A percentile compares a stretch with the other conserved stretches of the same genome.
Evolutionary conservation across 2,797 vertebrate species (phyloP).

Genomic region (Eleutherodactylus coqui): DNA sequence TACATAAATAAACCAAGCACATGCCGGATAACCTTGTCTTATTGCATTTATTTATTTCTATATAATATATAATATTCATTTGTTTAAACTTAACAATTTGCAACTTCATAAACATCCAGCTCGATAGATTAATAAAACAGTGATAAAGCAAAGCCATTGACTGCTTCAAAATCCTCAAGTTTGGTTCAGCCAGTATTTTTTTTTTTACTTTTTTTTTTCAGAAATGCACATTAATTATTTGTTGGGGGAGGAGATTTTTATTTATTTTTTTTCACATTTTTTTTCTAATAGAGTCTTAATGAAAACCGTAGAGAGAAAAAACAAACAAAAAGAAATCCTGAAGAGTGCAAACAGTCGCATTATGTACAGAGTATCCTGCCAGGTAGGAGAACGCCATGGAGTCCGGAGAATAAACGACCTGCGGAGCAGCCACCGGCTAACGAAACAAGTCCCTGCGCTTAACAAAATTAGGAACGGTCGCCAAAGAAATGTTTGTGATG

Average conservation of each 20-base stretch:
- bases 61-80: slow-evolving; percentile 72
- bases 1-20: not conserved
- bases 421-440: not conserved
- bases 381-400: not conserved
- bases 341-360: slow-evolving; percentile 56
- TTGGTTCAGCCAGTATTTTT: slow-evolving; percentile 42
- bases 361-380: slow-evolving; percentile 40
- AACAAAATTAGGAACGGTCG: no score
- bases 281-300: slow-evolving; percentile 54
- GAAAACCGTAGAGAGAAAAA: slow-evolving; percentile 30
- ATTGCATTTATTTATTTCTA: slow-evolving; percentile 76
- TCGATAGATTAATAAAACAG: slow-evolving; percentile 76
- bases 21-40: slow-evolving; percentile 64
- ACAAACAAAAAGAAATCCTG: not conserved
- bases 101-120: slow-evolving; percentile 74
- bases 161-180: slow-evolving; percentile 63
- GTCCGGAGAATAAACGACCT: not conserved
- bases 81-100: slow-evolving; percentile 71
- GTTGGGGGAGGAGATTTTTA: not conserved
- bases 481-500: not conserved
- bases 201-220: slow-evolving; percentile 35
- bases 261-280: not conserved
- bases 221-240: slow-evolving; percentile 35
- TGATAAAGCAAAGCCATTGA: slow-evolving; percentile 66
- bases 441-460: not conserved